Base-by-base conservation (phyloP, 2,888 invertebrate genomes). In the Ectemnius lituratus region DNA sequence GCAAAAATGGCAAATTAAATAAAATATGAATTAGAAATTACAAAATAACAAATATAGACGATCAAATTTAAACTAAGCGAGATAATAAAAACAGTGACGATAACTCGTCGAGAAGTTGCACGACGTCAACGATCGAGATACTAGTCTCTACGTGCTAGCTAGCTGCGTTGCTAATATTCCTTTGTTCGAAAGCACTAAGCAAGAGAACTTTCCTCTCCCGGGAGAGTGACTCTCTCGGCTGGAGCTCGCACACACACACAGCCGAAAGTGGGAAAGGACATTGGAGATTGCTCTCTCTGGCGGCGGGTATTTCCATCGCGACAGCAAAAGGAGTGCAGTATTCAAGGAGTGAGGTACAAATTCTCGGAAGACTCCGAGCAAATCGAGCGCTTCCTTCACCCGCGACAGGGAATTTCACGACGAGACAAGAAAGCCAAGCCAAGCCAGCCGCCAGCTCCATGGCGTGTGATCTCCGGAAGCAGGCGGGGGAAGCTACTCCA, bases 381-480 rank as follows among this genome's bases (percentile, higher is more conserved):
- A 16, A 52, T 52, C 52, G 52, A 52, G 52, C 14, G 52, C 16
- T 52, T 52, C 52, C 52, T 52, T 52, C n/a, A 16, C 16, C 23
- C 52, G 52, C n/a, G 52, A 52, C 52, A 52, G 14, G n/a, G 52
- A 52, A 52, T 52, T 16, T 52, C 52, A 5, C 52, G 52, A 52
- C 52, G 37, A 52, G 52, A 52, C 52, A 52, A 52, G 16, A 52
- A 52, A 16, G 8, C 37, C 8, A 11, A 37, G 37, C 37, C 37
- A 6, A 23, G 23, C 23, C 23, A 23, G 23, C 23, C 23, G 37
- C 37, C 37, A 37, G 37, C 37, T 37, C 37, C 37, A 52, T 16
- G 16, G 52, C 52, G 16, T 14, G 14, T 52, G 52, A 52, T 52
- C 52, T 6, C 52, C 16, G 52, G 52, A 52, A 52, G 52, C 14